Percentiles rank a stretch among this genome's conserved stretches.
Evolutionary conservation across 2,113 vertebrate genomes (phyloP).

Genomic region (Ailuropoda melanoleuca): DNA sequence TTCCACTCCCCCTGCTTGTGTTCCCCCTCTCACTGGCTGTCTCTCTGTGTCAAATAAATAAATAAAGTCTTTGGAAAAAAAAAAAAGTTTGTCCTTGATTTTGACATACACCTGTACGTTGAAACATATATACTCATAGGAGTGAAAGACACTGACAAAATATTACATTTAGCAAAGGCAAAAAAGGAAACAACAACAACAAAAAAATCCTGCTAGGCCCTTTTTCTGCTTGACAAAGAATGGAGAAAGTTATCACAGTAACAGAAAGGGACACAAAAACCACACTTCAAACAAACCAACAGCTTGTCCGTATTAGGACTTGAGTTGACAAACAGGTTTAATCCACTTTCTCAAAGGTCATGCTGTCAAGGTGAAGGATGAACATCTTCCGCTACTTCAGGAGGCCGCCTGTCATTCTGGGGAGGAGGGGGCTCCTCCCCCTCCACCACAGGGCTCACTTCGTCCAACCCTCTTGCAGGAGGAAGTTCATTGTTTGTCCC

Average conservation of each 20-base stretch:
- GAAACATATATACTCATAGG: neutral
- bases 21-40: too few relatives aligned
- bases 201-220: neutral
- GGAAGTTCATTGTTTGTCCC: neutral
- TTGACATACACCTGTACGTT: neutral
- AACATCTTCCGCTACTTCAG: neutral
- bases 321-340: constrained; percentile 73
- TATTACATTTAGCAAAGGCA: neutral
- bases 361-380: constrained; percentile 23
- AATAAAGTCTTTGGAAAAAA: too few relatives aligned
- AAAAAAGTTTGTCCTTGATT: neutral
- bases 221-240: neutral
- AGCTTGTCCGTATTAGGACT: constrained; percentile 49
- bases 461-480: neutral
- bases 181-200: neutral
- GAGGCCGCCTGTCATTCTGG: neutral
- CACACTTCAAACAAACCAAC: constrained; percentile 59
- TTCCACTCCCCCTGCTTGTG: too few relatives aligned
- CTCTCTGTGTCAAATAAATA: too few relatives aligned
- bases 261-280: constrained; percentile 44
- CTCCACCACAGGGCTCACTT: neutral
- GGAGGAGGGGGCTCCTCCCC: neutral
- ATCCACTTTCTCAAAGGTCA: constrained; percentile 60
- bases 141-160: neutral
- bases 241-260: constrained; percentile 23